Conservation (phyloP, 2,888 invertebrate genomes). For the Leucophenga maculata region DNA sequence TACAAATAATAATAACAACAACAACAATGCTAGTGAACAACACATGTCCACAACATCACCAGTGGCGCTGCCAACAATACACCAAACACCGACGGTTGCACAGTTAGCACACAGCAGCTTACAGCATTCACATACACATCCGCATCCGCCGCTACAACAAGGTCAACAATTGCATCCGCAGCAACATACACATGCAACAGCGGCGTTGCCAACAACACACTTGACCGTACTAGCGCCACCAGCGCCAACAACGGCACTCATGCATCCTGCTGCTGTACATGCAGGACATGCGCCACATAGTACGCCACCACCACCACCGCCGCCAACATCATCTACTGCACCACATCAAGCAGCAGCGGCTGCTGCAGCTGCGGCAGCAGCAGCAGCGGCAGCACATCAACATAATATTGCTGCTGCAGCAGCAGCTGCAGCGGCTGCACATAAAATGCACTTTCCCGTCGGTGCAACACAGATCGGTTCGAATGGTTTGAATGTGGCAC, state of each 20-base stretch:
- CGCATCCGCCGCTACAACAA: too few species aligned
- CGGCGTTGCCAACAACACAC: conserved; percentile 7
- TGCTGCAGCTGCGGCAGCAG: not conserved
- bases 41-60: conserved; percentile 5
- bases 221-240: not conserved
- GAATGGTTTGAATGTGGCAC: conserved; percentile 66
- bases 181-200: conserved; percentile 26
- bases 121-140: too few species aligned
- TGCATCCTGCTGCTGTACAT: not conserved
- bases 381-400: conserved; percentile 2
- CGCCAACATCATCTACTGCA: not conserved
- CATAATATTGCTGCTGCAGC: conserved; percentile 20
- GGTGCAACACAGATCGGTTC: conserved; percentile 60
- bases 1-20: conserved; percentile 37
- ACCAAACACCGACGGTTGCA: not conserved
- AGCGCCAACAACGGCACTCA: too few species aligned
- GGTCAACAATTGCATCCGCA: too few species aligned
- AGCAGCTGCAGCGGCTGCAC: conserved; percentile 42
- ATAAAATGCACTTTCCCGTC: conserved; percentile 64
- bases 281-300: not conserved
- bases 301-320: conserved; percentile 31
- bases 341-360: conserved; percentile 41
- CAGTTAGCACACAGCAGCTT: too few species aligned
- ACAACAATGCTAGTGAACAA: conserved; percentile 20
- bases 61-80: conserved; percentile 21